A percentile compares a stretch with the other conserved stretches of the same genome.
Evolutionary conservation across 2,113 vertebrate species (phyloP).

Genomic region (Thalassarche chlororhynchos): DNA sequence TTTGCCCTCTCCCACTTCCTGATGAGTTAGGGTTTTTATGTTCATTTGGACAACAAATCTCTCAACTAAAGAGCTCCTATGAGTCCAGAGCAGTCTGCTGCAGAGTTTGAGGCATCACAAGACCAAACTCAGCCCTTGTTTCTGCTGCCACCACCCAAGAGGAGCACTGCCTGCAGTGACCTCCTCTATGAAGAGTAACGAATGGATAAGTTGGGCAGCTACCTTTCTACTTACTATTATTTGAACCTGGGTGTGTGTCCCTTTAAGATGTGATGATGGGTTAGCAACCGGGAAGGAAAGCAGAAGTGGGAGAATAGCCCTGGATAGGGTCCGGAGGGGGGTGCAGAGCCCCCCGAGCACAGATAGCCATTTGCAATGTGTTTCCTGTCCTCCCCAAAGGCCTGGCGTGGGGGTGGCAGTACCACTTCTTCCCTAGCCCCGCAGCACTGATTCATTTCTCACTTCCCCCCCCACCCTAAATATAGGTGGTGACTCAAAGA

Average conservation of each 20-base stretch:
- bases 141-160: background rate
- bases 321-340: background rate
- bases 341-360: slow-evolving; percentile 19
- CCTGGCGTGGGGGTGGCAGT: background rate
- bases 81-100: background rate
- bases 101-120: background rate
- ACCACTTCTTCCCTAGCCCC: slow-evolving; percentile 7
- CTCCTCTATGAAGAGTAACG: background rate
- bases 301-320: slow-evolving; percentile 71
- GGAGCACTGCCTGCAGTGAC: background rate
- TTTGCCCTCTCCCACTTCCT: background rate
- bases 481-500: slow-evolving; percentile 65
- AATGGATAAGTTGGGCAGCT: background rate
- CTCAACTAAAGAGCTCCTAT: background rate
- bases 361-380: slow-evolving; percentile 65
- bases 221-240: background rate
- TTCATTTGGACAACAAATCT: background rate
- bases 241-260: background rate
- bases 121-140: background rate
- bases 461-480: slow-evolving; percentile 76
- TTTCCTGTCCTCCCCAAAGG: slow-evolving; percentile 58
- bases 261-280: slow-evolving; percentile 16
- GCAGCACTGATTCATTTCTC: slow-evolving; percentile 64
- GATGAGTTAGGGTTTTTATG: background rate
- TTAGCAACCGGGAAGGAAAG: slow-evolving; percentile 15